Evolutionary conservation across 1,140 invertebrate species (phyloP), one percentile per base, ranked within the genome.

Genomic region (Panagrolaimus sp.): DNA sequence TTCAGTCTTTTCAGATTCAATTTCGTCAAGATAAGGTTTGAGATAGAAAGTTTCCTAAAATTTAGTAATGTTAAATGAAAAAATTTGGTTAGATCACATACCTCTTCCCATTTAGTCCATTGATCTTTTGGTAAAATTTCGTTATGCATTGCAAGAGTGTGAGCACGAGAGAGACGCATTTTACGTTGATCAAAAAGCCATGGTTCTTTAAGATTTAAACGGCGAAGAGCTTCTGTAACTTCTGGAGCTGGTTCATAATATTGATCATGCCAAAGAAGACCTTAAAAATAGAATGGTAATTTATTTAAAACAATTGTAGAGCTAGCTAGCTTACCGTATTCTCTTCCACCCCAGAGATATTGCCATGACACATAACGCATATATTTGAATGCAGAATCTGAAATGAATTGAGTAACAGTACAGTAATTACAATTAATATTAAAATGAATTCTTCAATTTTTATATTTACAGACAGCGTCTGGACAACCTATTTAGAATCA

Each of bases 61-160:
- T 52, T 4, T n/a, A 28, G 7, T 38, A 68, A 17, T 28, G 6
- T 21, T 15, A 15, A 43, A 48, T 24, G 21, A 15, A 63, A 15
- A 10, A 6, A 69, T 38, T 12, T 3, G n/a, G 3, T 32, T 32
- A 66, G 21, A 17, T 4, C 5, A 44, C 76, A 55, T 69, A 76
- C 77, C n/a, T 82, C 76, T 7, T 83, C 76, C 78, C 82, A 82
- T 69, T 80, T 64, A 24, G 80, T 82, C 80, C 80, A 82, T 46
- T 79, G 45, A 1, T 62, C 69, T 68, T 83, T 83, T 24, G 80
- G 80, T 48, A 82, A 71, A 45, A 65, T 68, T 63, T 82, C 81
- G 38, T 81, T 77, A 62, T 82, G 81, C 45, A 79, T 71, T 62
- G 79, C 65, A 14, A 81, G 58, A 45, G 71, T 81, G 68, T 80